phyloP scores from a whole-genome alignment of 2,797 vertebrate genomes.

The Rachycentron canadum region DNA sequence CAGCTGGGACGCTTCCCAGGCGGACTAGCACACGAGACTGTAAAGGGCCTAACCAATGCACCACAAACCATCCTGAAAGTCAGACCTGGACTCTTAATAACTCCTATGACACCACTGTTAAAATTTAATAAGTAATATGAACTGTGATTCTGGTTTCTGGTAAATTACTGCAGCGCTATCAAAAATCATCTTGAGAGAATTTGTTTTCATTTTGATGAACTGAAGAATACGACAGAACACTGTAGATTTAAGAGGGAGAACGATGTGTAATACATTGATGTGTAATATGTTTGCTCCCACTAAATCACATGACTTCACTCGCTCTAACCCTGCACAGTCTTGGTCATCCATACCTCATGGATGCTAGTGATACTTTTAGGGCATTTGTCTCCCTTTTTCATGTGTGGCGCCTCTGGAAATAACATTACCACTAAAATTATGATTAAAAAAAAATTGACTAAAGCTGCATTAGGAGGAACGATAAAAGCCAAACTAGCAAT shows the following conservation, averaged over 20 bases:
- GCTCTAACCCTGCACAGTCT: not conserved
- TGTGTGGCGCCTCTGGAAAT: constrained; percentile 53
- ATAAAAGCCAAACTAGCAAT: constrained; percentile 37
- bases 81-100: constrained; percentile 24
- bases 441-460: constrained; percentile 54
- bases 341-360: not conserved
- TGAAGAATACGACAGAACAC: not conserved
- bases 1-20: constrained; percentile 56
- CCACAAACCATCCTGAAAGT: constrained; percentile 23
- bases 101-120: constrained; percentile 24
- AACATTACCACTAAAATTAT: constrained; percentile 41
- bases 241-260: constrained; percentile 20
- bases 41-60: constrained; percentile 46
- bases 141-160: constrained; percentile 14
- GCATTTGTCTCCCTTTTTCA: constrained; percentile 23
- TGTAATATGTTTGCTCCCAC: too few relatives aligned
- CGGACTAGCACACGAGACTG: constrained; percentile 32
- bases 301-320: not conserved
- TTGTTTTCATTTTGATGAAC: constrained; percentile 13
- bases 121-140: constrained; percentile 6
- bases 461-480: constrained; percentile 29
- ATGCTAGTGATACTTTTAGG: not conserved
- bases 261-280: not conserved
- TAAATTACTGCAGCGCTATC: constrained; percentile 10
- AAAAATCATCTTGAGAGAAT: constrained; percentile 13